phyloP scores from a whole-genome alignment of 2,888 invertebrate species.

The Drosophila rubida region DNA sequence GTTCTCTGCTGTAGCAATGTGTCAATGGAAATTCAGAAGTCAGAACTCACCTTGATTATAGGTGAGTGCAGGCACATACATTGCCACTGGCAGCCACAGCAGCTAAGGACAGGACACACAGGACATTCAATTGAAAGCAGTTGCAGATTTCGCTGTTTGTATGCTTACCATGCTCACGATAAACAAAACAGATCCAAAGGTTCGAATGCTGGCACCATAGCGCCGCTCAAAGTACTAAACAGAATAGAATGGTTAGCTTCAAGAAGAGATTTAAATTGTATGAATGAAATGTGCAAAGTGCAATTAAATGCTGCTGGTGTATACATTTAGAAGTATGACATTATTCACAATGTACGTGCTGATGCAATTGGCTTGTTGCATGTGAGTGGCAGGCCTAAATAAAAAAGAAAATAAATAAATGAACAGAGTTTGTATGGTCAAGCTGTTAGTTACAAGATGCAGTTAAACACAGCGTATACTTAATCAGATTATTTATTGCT shows the following conservation, averaged over 20 bases:
- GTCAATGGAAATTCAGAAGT: conserved; percentile 4
- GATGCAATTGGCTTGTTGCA: too few species aligned
- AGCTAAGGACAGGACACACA: conserved; percentile 55
- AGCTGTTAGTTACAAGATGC: not conserved
- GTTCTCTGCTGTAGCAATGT: too few species aligned
- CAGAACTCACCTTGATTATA: conserved; percentile 89
- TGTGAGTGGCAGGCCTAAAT: conserved; percentile 19
- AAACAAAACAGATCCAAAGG: conserved; percentile 90
- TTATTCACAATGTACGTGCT: not conserved
- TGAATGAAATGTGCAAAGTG: not conserved
- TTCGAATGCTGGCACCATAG: conserved; percentile 89
- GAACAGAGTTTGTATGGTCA: not conserved
- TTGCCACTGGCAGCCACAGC: conserved; percentile 84
- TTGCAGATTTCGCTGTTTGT: not conserved
- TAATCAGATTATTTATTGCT: conserved; percentile 45
- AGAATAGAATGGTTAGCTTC: conserved; percentile 10
- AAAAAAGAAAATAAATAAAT: not conserved
- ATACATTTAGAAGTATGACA: too few species aligned
- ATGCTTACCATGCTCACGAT: conserved; percentile 89
- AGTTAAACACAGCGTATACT: conserved; percentile 28
- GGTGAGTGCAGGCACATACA: conserved; percentile 91
- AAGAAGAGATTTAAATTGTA: not conserved
- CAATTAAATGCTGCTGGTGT: not conserved
- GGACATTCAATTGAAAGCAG: not conserved
- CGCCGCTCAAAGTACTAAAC: conserved; percentile 90